Evolutionary conservation across 2,888 invertebrate genomes (phyloP), one percentile per base, ranked within the genome.

Genomic region (Acleris holmiana): DNA sequence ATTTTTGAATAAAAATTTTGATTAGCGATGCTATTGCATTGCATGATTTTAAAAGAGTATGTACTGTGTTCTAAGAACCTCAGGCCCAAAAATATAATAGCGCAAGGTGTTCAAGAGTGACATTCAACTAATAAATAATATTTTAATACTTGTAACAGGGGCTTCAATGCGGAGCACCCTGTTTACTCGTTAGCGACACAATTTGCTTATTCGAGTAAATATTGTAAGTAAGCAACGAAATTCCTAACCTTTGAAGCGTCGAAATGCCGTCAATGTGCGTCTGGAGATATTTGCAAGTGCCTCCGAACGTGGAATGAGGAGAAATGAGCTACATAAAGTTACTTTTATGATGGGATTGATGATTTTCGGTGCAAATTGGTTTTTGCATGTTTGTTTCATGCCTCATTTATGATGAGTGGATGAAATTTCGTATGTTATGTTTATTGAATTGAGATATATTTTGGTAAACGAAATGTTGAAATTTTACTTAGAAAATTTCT

Each of bases 251-350:
- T 64, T 64, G 64, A 64, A 53, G 64, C 53, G 47, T 41, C 23
- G 23, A 35, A 41, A 29, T 8, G 54, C 47, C 54, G 64, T 59
- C 64, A 54, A 58, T 64, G 54, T 13, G 48, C 58, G 54, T 48
- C 58, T 59, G 29, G 40, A 58, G 63, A 51, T 47, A 57, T 63
- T 63, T 57, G 51, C 57, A 51, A 63, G 47, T 58, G 53, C 57
- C 57, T 53, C 23, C 63, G 18, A 57, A 57, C 51, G 47, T 53
- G 51, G 51, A 58, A 58, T 53, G 51, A 46, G 58, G 29, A 21
- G 48, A 64, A 64, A 64, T 64, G 53, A 64, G 64, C 48, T 59
- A 59, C 48, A 53, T 54, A 54, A 64, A 54, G 58, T 59, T 54
- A 41, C 41, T 54, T 54, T 59, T 54, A 48, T 40, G 41, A 48